phyloP scores from a whole-genome alignment of 2,888 invertebrate species.

The Noctuana brunneofusca region DNA sequence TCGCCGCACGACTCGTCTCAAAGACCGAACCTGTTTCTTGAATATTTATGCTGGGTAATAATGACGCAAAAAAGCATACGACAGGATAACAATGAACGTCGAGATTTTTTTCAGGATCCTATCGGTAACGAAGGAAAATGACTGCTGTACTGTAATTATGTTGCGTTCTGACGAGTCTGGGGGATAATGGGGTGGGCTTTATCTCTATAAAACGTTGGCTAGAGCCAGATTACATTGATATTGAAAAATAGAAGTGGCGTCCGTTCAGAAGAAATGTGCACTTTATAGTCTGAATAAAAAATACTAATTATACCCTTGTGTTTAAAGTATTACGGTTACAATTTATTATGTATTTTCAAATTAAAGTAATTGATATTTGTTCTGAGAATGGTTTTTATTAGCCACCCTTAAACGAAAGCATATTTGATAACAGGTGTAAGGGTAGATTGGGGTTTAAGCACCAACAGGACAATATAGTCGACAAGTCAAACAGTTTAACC shows the following conservation, averaged over 20 bases:
- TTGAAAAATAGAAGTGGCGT: constrained; percentile 22
- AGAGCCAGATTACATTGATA: constrained; percentile 27
- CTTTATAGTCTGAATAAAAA: constrained; percentile 2
- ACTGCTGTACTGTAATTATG: constrained; percentile 47
- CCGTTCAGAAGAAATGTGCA: constrained; percentile 3
- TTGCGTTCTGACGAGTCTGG: constrained; percentile 48
- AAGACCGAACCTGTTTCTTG: constrained; percentile 57
- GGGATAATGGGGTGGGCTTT: constrained; percentile 40
- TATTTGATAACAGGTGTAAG: constrained; percentile 24
- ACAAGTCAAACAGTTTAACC: constrained; percentile 69
- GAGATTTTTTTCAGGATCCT: constrained; percentile 48
- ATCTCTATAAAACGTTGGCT: constrained; percentile 24
- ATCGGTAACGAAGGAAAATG: constrained; percentile 43
- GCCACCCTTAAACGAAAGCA: not conserved
- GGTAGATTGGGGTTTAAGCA: constrained; percentile 24
- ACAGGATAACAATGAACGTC: constrained; percentile 54
- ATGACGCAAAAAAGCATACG: constrained; percentile 53
- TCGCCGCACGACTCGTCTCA: constrained; percentile 49
- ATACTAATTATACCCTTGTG: constrained; percentile 1
- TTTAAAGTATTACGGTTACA: no score
- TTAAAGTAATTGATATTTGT: no score
- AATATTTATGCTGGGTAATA: constrained; percentile 66
- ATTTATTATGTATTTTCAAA: no score
- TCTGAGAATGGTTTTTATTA: not conserved
- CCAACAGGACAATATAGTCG: constrained; percentile 22